Evolutionary conservation across 2,113 vertebrate species (phyloP), one percentile per base, ranked within the genome.

Genomic region (Podiceps cristatus): DNA sequence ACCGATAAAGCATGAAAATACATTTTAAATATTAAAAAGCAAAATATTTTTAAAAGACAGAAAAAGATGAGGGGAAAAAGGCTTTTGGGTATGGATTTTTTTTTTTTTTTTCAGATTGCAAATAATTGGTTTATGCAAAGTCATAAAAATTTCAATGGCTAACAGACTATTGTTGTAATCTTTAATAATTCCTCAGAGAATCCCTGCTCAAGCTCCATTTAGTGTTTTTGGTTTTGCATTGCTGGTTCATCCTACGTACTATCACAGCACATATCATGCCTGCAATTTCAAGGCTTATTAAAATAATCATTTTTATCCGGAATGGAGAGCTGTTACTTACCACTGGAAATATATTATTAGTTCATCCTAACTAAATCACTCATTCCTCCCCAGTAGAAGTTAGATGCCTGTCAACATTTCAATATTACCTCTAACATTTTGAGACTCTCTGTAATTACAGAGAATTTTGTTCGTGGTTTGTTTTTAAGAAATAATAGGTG

Each of bases 231-330:
- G n/a, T 49, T 97, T 97, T 97, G 49, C 82, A 91, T 90, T 87
- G 68, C 47, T 81, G 77, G 86, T 94, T 97, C 55, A 52, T 47
- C 69, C 66, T 84, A 84, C 24, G 1, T 74, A 89, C 84, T 96
- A 95, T 96, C 82, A 84, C 35, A 95, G 53, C 19, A 56, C 76
- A 95, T 91, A 93, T 93, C 72, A 63, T 95, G 86, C 37, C 77
- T 94, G 49, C 8, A 56, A 47, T 58, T 97, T 94, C 93, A 87
- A 76, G 24, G 55, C 86, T 60, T 92, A 96, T 96, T 96, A 87
- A 96, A 98, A 97, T 93, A 95, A 97, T 95, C 28, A 93, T 97
- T 96, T 97, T 97, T 85, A 94, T 94, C 86, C 27, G 59, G 60
- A 59, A 78, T 3, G 2, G 89, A 90, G 76, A 94, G 45, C 59